A percentile compares a stretch with the other conserved stretches of the same genome.
Conservation (phyloP, 2,888 invertebrate genomes). For the Drosophila quinaria region DNA sequence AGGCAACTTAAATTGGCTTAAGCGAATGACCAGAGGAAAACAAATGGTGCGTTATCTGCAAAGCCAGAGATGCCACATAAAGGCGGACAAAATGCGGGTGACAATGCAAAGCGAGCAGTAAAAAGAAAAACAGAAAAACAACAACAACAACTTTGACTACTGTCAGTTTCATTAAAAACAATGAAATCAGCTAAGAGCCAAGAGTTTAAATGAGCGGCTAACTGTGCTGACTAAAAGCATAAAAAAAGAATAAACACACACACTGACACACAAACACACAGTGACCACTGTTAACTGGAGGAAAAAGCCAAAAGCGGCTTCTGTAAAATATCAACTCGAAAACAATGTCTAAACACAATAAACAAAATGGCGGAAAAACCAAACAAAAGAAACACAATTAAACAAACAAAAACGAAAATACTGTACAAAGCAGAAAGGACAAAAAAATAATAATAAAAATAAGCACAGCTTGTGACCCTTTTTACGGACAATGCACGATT, state of each 20-base stretch:
- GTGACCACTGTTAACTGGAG: constrained; percentile 39
- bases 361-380: constrained; percentile 70
- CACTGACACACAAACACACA: constrained; percentile 6
- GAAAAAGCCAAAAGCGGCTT: constrained; percentile 61
- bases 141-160: constrained; percentile 41
- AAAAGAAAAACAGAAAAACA: constrained; percentile 37
- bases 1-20: constrained; percentile 80
- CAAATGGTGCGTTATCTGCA: constrained; percentile 76
- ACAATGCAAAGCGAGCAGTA: constrained; percentile 60
- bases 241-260: constrained; percentile 26
- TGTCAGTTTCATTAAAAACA: constrained; percentile 80
- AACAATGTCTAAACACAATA: constrained; percentile 79
- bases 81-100: constrained; percentile 64
- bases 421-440: constrained; percentile 43
- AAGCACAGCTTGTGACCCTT: constrained; percentile 76
- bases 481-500: constrained; percentile 67
- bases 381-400: constrained; percentile 20
- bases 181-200: constrained; percentile 81
- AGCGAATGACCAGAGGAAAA: constrained; percentile 76
- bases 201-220: constrained; percentile 79
- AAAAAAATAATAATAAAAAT: constrained; percentile 33
- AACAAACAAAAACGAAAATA: constrained; percentile 31
- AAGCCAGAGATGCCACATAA: constrained; percentile 48
- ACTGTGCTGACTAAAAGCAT: constrained; percentile 53
- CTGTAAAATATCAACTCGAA: constrained; percentile 73